phyloP scores from a whole-genome alignment of 2,797 vertebrate genomes.

The Cossypha caffra region DNA sequence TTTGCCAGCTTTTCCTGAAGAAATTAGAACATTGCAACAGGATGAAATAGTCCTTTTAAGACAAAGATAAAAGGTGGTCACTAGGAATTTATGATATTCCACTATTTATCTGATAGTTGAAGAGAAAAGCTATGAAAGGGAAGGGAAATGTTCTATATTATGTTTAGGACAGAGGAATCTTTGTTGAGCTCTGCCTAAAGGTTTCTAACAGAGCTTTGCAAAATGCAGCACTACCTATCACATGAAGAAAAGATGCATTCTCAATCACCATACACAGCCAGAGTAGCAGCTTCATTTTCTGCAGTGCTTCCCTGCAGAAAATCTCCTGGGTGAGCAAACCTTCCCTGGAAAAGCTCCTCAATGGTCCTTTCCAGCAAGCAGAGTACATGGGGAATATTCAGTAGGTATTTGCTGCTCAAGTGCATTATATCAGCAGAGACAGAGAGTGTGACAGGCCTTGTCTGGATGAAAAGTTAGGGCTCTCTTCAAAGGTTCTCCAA shows the following conservation, averaged over 20 bases:
- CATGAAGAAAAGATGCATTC: background rate
- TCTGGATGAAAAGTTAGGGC: background rate
- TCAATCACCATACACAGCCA: fast-evolving
- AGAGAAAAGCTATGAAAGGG: background rate
- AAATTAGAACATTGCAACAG: background rate
- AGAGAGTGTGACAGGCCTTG: background rate
- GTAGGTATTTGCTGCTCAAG: background rate
- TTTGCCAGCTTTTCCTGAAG: background rate
- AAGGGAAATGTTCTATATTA: background rate
- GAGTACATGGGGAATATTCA: background rate
- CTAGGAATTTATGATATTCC: background rate
- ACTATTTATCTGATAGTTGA: background rate
- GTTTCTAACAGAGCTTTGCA: background rate
- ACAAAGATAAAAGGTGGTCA: background rate
- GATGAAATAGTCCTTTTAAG: background rate
- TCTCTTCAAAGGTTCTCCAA: background rate
- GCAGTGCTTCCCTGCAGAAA: background rate
- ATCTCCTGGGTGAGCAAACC: background rate
- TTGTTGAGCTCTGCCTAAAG: background rate
- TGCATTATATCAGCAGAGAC: background rate
- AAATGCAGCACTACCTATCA: background rate
- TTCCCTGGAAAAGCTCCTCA: background rate
- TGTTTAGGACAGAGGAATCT: background rate
- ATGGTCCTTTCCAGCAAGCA: background rate
- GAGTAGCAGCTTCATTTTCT: background rate